Evolutionary conservation across 1,140 invertebrate species (phyloP), one percentile per base, ranked within the genome.

Genomic region (Dermatophagoides farinae): DNA sequence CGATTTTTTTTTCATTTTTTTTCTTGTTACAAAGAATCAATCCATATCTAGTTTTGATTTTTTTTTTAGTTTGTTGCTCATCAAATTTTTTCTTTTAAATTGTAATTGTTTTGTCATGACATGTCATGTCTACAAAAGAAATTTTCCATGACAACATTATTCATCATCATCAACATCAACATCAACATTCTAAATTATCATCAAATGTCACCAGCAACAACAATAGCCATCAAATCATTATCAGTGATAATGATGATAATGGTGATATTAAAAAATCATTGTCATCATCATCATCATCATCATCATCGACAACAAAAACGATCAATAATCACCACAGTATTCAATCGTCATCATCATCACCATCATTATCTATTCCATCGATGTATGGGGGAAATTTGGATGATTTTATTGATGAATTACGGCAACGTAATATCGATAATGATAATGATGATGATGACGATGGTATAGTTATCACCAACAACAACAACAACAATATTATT

Each of bases 361-460:
- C 11, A 25, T 25, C 53, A n/a, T 4, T 9, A 47, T 4, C 1
- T 20, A 23, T 23, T 20, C 6, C 46, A 47, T 18, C 46, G 8
- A 47, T 4, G 1, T 47, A 18, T 23, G 8, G 9, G 2, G 46
- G 6, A 47, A 55, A 55, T 31, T n/a, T 52, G 0, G 59, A 63
- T 25, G 39, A 60, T 50, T 54, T 50, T 22, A 46, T 63, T n/a
- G 22, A 20, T 43, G 62, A 63, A 50, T 31, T 61, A 10, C 16
- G 43, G 18, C 39, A 38, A 25, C 51, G 61, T 16, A 50, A 10
- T 44, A 57, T 61, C 1, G 46, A 40, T 16, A 50, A 16, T 38
- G 9, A 16, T n/a, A 25, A 62, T 44, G 25, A 37, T n/a, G 22
- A 16, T 50, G 25, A 58, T 23, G 10, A 58, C n/a, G n/a, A n/a